Conservation (phyloP, 2,888 invertebrate species). For the Agapetus fuscipes region DNA sequence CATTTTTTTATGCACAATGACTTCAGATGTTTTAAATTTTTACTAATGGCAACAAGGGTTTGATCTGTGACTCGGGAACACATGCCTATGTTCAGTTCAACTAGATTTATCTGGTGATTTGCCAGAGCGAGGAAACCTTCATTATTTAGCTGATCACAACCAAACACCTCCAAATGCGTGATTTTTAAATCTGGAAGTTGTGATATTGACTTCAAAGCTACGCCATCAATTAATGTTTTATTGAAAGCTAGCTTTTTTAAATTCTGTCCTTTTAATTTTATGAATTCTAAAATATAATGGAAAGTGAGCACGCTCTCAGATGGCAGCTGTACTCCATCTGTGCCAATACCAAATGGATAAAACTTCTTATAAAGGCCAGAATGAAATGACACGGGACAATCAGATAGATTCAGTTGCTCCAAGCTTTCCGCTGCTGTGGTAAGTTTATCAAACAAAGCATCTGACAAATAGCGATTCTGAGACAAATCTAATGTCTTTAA, state of each 20-base stretch:
- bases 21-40: slow-evolving; percentile 47
- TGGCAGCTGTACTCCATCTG: slow-evolving; percentile 32
- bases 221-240: slow-evolving; percentile 57
- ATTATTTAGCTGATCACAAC: slow-evolving; percentile 55
- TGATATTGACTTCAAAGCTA: slow-evolving; percentile 46
- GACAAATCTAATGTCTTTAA: slow-evolving; percentile 51
- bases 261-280: slow-evolving; percentile 40
- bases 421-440: slow-evolving; percentile 49
- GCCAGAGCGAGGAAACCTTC: slow-evolving; percentile 47
- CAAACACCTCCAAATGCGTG: slow-evolving; percentile 41
- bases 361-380: slow-evolving; percentile 56
- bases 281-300: slow-evolving; percentile 50
- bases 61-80: slow-evolving; percentile 57
- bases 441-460: slow-evolving; percentile 61
- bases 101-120: slow-evolving; percentile 44
- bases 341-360: slow-evolving; percentile 41
- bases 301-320: slow-evolving; percentile 66
- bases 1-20: slow-evolving; percentile 54
- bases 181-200: slow-evolving; percentile 43
- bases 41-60: slow-evolving; percentile 49
- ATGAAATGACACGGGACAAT: slow-evolving; percentile 63
- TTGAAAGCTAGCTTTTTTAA: slow-evolving; percentile 56
- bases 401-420: slow-evolving; percentile 52
- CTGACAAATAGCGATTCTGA: slow-evolving; percentile 62
- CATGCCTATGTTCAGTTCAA: slow-evolving; percentile 51